These are phyloP conservation scores for Dicranocentrus wangi DNA, from an alignment of 2,888 invertebrate genomes.

Conservation along the genomic window DNA sequence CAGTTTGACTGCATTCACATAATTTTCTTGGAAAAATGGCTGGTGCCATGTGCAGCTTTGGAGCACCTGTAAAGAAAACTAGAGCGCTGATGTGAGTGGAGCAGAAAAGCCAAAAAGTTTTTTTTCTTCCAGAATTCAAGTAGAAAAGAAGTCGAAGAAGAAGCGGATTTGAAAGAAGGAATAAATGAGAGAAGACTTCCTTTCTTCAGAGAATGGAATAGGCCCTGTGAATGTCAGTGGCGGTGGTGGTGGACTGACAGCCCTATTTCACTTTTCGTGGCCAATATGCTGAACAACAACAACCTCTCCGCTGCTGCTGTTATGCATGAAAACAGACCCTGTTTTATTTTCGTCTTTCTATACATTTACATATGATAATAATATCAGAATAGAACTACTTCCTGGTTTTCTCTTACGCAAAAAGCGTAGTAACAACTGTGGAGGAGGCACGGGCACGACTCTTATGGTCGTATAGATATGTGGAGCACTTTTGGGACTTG, in stretches of 20 bases:
- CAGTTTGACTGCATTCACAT: slow-evolving; percentile 20
- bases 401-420: no score
- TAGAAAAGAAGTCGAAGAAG: no score
- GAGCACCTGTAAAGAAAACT: neutral
- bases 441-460: no score
- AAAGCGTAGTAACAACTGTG: no score
- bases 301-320: no score
- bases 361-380: neutral
- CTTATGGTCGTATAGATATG: neutral
- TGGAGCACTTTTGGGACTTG: slow-evolving; percentile 51
- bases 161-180: neutral
- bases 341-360: neutral
- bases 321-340: slow-evolving; percentile 30
- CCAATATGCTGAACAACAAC: no score
- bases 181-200: neutral
- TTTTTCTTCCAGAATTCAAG: no score
- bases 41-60: neutral
- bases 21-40: slow-evolving; percentile 18
- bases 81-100: neutral
- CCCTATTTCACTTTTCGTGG: no score
- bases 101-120: neutral
- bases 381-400: no score
- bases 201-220: neutral
- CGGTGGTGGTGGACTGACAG: neutral
- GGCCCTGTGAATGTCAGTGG: neutral